A percentile compares a stretch with the other conserved stretches of the same genome.
Evolutionary conservation across 2,797 vertebrate species (phyloP).

Genomic region (Sebastes oblongus): DNA sequence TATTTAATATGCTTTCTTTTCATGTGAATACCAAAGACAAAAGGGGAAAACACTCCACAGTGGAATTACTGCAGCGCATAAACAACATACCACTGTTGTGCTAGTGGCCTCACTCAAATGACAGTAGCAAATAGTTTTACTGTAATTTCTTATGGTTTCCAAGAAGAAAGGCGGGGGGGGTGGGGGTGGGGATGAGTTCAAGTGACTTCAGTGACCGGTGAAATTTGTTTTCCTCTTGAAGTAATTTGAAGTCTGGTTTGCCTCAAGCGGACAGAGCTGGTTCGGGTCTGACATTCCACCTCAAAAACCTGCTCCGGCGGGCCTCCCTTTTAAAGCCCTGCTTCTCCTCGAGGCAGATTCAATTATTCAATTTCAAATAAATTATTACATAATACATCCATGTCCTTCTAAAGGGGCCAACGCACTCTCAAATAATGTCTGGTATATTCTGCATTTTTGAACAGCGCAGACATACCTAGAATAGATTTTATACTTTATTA

Average conservation of each 20-base stretch:
- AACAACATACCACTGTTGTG: background rate
- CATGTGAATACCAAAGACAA: background rate
- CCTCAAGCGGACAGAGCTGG: slow-evolving; percentile 37
- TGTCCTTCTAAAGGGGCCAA: slow-evolving; percentile 46
- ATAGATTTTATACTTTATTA: slow-evolving; percentile 50
- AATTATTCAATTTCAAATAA: slow-evolving; percentile 80
- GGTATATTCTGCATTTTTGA: slow-evolving; percentile 45
- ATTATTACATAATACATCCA: slow-evolving; percentile 72
- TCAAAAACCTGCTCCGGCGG: slow-evolving; percentile 31
- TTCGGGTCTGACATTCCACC: slow-evolving; percentile 33
- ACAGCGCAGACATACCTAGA: slow-evolving; percentile 24
- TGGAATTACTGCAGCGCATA: background rate
- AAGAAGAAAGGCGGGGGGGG: slow-evolving; percentile 22
- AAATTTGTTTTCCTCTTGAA: slow-evolving; percentile 62
- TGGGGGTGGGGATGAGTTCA: slow-evolving; percentile 19
- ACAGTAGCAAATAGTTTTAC: slow-evolving; percentile 19
- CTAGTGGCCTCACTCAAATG: background rate
- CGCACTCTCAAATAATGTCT: slow-evolving; percentile 43
- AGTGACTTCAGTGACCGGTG: slow-evolving; percentile 43
- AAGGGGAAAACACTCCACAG: background rate
- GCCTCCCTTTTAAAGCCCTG: slow-evolving; percentile 33
- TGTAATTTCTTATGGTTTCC: slow-evolving; percentile 37
- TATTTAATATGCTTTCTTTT: background rate
- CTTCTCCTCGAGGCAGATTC: slow-evolving; percentile 67
- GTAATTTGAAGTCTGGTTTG: slow-evolving; percentile 51